These are phyloP conservation scores for Himalopsyche japonica DNA, from an alignment of 2,888 invertebrate species.

Conservation along the genomic window DNA sequence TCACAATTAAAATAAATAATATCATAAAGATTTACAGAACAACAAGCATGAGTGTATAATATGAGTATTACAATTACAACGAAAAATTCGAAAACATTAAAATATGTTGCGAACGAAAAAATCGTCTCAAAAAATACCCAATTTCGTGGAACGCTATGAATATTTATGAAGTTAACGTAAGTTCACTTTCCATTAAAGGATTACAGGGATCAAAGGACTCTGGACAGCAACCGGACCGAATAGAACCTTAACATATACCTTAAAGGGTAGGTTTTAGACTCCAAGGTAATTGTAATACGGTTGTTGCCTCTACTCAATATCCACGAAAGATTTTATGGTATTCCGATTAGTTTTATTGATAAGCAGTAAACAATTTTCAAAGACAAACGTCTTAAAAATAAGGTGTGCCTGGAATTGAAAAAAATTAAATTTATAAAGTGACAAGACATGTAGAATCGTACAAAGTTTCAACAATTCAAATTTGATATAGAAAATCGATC, in stretches of 20 bases:
- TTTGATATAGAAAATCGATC: too few relatives aligned
- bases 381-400: not conserved
- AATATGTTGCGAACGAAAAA: not conserved
- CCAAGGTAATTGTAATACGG: not conserved
- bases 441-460: too few relatives aligned
- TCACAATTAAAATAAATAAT: too few relatives aligned
- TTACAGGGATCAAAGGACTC: conserved; percentile 27
- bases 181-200: conserved; percentile 31
- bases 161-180: conserved; percentile 24
- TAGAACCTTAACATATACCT: not conserved
- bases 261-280: not conserved
- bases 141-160: conserved; percentile 18
- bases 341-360: not conserved
- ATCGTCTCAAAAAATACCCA: conserved; percentile 13
- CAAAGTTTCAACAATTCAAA: too few relatives aligned
- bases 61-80: too few relatives aligned
- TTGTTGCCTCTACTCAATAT: not conserved
- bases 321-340: not conserved
- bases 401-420: not conserved
- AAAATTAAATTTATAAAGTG: too few relatives aligned
- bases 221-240: conserved; percentile 2
- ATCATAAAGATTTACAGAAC: too few relatives aligned
- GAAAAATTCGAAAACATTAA: not conserved
- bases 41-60: too few relatives aligned
- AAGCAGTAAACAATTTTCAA: not conserved